Evolutionary conservation across 2,113 vertebrate genomes (phyloP).

Genomic region (Nycticorax nycticorax): DNA sequence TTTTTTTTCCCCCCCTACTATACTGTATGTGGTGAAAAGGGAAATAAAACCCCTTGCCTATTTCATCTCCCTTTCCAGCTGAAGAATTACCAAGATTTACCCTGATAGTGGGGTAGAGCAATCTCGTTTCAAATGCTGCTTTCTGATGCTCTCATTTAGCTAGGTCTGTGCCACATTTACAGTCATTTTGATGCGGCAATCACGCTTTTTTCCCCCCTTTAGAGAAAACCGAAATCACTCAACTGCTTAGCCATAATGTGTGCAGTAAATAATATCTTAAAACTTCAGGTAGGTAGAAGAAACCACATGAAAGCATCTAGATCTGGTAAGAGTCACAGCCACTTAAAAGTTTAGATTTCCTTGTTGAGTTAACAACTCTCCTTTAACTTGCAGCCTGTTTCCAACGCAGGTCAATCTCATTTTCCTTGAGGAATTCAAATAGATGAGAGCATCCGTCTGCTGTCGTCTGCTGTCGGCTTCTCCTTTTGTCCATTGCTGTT

Average conservation of each 20-base stretch:
- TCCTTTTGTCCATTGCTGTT: neutral
- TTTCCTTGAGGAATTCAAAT: neutral
- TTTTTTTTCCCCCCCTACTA: neutral
- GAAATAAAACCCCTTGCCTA: neutral
- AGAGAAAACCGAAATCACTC: neutral
- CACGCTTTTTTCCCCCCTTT: neutral
- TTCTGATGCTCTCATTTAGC: neutral
- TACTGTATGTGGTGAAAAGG: neutral
- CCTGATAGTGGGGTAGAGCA: neutral
- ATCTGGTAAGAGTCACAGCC: neutral
- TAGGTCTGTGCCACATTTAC: neutral
- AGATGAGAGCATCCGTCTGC: neutral
- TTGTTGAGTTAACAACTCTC: neutral
- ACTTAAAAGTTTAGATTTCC: neutral
- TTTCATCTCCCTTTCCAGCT: neutral
- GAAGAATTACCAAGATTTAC: neutral
- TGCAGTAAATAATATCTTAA: neutral
- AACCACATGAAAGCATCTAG: conserved; percentile 6
- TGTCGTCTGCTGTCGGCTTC: neutral
- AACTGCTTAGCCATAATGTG: neutral
- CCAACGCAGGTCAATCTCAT: neutral
- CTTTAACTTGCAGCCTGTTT: neutral
- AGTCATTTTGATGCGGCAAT: neutral
- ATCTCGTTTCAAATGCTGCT: neutral
- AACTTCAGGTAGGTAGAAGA: neutral